These are phyloP conservation scores for Hoplodrina ambigua DNA, from an alignment of 2,888 invertebrate species.

Conservation along the genomic window DNA sequence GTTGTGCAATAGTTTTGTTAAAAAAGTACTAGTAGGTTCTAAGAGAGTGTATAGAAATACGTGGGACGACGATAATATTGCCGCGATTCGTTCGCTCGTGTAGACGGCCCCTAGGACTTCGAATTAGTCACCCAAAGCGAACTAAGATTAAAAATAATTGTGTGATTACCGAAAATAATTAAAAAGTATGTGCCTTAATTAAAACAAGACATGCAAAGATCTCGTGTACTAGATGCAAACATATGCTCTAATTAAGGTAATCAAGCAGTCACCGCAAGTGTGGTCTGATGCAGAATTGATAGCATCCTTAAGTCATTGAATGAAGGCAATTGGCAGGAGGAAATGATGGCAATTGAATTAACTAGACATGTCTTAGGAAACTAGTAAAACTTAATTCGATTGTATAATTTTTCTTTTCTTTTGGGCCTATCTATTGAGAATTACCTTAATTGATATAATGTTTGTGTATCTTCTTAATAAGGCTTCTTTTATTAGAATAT, in stretches of 20 bases:
- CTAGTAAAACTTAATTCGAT: background rate
- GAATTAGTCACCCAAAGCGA: conserved; percentile 20
- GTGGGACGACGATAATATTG: too few species aligned
- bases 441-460: background rate
- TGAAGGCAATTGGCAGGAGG: conserved; percentile 15
- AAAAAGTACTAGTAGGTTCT: too few species aligned
- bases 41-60: too few species aligned
- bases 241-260: conserved; percentile 48
- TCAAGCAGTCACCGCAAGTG: conserved; percentile 36
- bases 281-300: conserved; percentile 44
- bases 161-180: conserved; percentile 15
- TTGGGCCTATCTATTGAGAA: background rate
- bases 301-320: conserved; percentile 25
- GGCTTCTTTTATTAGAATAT: background rate
- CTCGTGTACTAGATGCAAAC: conserved; percentile 41
- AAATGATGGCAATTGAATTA: conserved; percentile 33
- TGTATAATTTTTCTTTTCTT: background rate
- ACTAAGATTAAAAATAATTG: conserved; percentile 19
- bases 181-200: conserved; percentile 36
- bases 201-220: conserved; percentile 42
- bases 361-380: background rate
- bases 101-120: background rate
- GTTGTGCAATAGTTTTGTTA: too few species aligned
- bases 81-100: too few species aligned
- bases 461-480: background rate